Evolutionary conservation across 1,140 invertebrate species (phyloP), one percentile per base, ranked within the genome.

Genomic region (Metaphire vulgaris): DNA sequence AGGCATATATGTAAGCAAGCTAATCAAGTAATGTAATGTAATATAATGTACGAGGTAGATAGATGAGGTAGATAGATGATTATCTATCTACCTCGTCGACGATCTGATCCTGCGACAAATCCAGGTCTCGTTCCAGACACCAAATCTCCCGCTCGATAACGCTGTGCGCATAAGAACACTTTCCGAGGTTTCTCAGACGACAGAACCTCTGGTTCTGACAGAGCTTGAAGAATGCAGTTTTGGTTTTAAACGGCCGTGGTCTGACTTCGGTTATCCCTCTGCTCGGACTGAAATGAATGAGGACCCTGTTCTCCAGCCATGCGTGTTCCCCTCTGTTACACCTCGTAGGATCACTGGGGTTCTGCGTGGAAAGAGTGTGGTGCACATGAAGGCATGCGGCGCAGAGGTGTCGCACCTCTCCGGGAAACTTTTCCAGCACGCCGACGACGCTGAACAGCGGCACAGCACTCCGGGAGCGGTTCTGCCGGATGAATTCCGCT

Each of bases 131-230:
- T 41, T 83, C 83, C 64, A 84, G 32, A 81, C 82, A 82, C 84
- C 84, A 85, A 6, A 85, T 79, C 76, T 82, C 82, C 64, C 81
- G 79, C 64, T 85, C 84, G 1, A 85, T 79, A 72, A 81, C 72
- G 65, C 83, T 83, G 72, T 85, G 84, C 12, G 84, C 84, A 79
- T 81, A 83, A 21, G 1, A 80, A 72, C 83, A 85, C 1, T 78
- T 77, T 26, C 72, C 74, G 71, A 74, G 75, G 2, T 80, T 68
- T 75, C 79, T 79, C 28, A 79, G 76, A 1, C 72, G 66, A 69
- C 82, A 83, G 65, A 78, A 84, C 30, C 81, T 79, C 29, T 82
- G 75, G 74, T 76, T 81, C 34, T 81, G 81, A 74, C 82, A 83
- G 33, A 83, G 80, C 71, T 82, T 80, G 79, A 83, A 84, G 77